Evolutionary conservation across 2,888 invertebrate species (phyloP), one percentile per base, ranked within the genome.

Genomic region (Lasius platythorax): DNA sequence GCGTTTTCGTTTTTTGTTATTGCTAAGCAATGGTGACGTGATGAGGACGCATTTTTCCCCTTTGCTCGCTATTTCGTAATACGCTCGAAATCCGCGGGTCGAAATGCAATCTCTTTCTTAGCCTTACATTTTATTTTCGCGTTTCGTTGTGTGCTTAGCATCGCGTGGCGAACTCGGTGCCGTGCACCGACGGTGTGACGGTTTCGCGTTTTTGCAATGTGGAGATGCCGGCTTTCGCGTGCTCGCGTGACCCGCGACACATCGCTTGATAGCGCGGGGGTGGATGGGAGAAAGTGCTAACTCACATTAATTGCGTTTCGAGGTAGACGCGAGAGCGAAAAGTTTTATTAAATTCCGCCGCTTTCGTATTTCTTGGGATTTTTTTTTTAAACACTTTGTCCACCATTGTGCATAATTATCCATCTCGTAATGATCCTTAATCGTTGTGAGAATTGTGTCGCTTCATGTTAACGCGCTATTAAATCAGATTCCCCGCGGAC

Each of bases 231-330:
- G 70, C 53, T 61, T 68, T 84, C 64, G 82, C 82, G 64, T 78
- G 84, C 56, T 88, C 84, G 88, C 87, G 87, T 88, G 88, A 88
- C 64, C 63, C 86, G 81, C 56, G 68, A 70, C 82, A 79, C 58
- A 43, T 37, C 46, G 83, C 73, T 83, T 84, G 83, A 84, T 76
- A 43, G 15, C 37, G 43, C 37, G 43, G 33, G 33, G 50, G 5
- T 3, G 11, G 18, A 30, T 30, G 64, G 66, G 64, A 74, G 82
- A 82, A 74, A 82, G 74, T 72, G 79, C 79, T 81, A 81, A 81
- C 79, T 81, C 79, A 79, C 70, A 72, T 81, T 81, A 81, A 81
- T 81, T 72, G 79, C 79, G 72, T 81, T 72, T 72, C 28, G 72
- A 50, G 70, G 33, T 37, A 46, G 70, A 70, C 33, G 70, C 79